Conservation (phyloP, 2,888 invertebrate species). For the Liposcelis brunnea region DNA sequence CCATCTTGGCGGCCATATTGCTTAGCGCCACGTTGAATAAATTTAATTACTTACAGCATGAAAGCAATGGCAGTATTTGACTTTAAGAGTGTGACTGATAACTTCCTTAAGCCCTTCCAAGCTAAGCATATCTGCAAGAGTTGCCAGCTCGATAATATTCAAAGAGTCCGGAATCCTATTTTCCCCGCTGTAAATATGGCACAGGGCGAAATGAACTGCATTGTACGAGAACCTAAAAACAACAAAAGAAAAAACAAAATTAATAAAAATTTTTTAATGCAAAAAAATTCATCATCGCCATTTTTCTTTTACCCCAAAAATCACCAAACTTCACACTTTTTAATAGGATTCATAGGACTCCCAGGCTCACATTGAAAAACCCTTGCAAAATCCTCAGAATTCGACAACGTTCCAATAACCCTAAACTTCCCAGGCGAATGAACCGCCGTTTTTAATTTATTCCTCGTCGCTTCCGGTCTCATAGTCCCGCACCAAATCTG, state of each 20-base stretch:
- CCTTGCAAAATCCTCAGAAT: conserved; percentile 55
- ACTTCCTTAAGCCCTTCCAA: conserved; percentile 85
- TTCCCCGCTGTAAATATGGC: conserved; percentile 88
- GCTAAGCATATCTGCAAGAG: conserved; percentile 75
- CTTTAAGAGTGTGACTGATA: conserved; percentile 69
- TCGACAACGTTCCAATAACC: conserved; percentile 61
- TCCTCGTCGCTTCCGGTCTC: conserved; percentile 61
- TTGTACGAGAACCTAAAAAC: conserved; percentile 57
- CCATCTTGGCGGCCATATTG: no score
- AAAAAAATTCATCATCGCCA: conserved; percentile 2
- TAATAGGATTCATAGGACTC: conserved; percentile 60
- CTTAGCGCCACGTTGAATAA: background rate
- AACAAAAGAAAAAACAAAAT: conserved; percentile 3
- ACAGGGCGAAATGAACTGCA: conserved; percentile 76
- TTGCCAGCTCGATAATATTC: conserved; percentile 70
- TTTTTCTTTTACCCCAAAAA: background rate
- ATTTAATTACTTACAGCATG: conserved; percentile 45
- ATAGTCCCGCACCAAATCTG: conserved; percentile 68
- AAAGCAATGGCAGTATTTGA: conserved; percentile 85
- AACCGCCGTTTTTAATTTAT: conserved; percentile 64
- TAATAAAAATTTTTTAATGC: background rate
- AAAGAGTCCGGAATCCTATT: conserved; percentile 75
- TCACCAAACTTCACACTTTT: conserved; percentile 65
- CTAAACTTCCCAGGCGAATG: conserved; percentile 70
- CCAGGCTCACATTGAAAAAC: conserved; percentile 52